Evolutionary conservation across 2,888 invertebrate genomes (phyloP).

Genomic region (Dione vanillae): DNA sequence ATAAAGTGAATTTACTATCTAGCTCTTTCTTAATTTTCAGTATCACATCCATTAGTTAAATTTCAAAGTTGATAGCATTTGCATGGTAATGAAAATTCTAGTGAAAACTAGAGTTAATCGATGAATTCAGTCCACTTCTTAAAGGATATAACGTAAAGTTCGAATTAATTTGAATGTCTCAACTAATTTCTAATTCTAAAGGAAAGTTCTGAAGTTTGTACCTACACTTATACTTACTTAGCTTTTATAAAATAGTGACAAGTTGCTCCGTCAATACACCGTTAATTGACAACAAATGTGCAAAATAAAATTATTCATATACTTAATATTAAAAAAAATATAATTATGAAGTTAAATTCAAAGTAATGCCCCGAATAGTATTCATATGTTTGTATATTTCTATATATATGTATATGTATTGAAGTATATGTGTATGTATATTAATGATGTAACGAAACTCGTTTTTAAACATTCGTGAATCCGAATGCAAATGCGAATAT

Average conservation of each 20-base stretch:
- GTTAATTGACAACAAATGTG: too few relatives aligned
- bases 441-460: too few relatives aligned
- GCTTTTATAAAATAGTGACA: not conserved
- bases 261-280: not conserved
- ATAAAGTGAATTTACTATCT: too few relatives aligned
- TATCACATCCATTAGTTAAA: not conserved
- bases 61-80: not conserved
- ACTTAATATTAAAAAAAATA: too few relatives aligned
- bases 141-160: slow-evolving; percentile 3
- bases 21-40: not conserved
- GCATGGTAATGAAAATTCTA: slow-evolving; percentile 12
- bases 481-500: too few relatives aligned
- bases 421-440: too few relatives aligned
- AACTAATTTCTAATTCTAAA: slow-evolving; percentile 9
- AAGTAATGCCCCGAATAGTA: too few relatives aligned
- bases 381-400: too few relatives aligned
- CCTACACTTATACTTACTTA: not conserved
- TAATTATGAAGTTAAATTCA: too few relatives aligned
- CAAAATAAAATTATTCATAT: too few relatives aligned
- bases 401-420: too few relatives aligned
- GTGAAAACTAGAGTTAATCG: slow-evolving; percentile 13
- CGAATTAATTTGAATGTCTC: slow-evolving; percentile 16
- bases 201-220: slow-evolving; percentile 1
- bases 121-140: not conserved
- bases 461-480: too few relatives aligned